phyloP scores from a whole-genome alignment of 2,113 vertebrate species.

The Chionomys nivalis region DNA sequence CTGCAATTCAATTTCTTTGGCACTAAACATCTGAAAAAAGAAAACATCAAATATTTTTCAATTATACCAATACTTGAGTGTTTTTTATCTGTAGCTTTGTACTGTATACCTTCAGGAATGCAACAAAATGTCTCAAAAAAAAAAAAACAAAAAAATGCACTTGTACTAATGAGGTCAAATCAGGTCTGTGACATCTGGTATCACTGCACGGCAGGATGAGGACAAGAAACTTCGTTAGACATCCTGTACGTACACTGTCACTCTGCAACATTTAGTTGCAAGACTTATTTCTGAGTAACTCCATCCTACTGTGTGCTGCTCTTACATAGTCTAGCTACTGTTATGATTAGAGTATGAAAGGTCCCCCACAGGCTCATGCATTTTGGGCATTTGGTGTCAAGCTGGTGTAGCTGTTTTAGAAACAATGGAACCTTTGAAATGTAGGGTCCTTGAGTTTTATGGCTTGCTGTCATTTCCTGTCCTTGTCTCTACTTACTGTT shows the following conservation, averaged over 20 bases:
- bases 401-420: neutral
- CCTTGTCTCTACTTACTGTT: neutral
- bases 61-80: conserved; percentile 27
- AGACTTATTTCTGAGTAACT: conserved; percentile 8
- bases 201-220: neutral
- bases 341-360: too few species aligned
- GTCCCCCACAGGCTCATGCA: neutral
- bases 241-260: neutral
- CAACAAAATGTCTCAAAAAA: conserved; percentile 30
- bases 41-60: conserved; percentile 35
- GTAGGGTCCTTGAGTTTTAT: neutral
- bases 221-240: neutral
- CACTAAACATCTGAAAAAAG: conserved; percentile 87
- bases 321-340: neutral
- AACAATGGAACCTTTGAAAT: neutral
- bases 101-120: conserved; percentile 16
- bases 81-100: conserved; percentile 38
- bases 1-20: conserved; percentile 89
- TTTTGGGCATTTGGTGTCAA: neutral
- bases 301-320: neutral
- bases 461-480: neutral
- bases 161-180: conserved; percentile 10
- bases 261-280: neutral
- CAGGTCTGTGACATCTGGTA: neutral
- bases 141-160: neutral